Conservation (phyloP, 2,888 invertebrate genomes). For the Formica aserva region DNA sequence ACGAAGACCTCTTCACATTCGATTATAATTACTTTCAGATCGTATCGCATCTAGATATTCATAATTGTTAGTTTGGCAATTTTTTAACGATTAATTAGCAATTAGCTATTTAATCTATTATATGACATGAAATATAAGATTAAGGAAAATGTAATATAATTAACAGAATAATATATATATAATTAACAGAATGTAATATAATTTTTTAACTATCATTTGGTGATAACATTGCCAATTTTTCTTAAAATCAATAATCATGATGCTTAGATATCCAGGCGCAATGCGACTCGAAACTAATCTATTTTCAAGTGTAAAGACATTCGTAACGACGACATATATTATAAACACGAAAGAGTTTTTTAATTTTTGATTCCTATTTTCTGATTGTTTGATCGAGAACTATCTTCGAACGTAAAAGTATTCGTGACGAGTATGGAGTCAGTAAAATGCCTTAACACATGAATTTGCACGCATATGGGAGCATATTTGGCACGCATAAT, state of each 20-base stretch:
- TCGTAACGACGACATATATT: not conserved
- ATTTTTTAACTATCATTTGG: not conserved
- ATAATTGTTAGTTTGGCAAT: not conserved
- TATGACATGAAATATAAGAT: not conserved
- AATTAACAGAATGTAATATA: not conserved
- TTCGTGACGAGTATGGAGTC: not conserved
- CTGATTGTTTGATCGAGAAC: not conserved
- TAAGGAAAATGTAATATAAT: not conserved
- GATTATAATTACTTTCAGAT: not conserved
- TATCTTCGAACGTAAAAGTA: not conserved
- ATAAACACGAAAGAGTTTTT: too few species aligned
- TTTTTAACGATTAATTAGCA: not conserved
- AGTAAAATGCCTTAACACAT: not conserved
- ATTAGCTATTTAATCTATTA: too few species aligned
- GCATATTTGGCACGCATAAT: not conserved
- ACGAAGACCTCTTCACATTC: not conserved
- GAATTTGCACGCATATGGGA: constrained; percentile 9
- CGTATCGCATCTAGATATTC: not conserved
- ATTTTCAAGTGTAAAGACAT: not conserved
- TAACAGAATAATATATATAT: not conserved
- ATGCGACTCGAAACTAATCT: not conserved
- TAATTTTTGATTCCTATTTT: not conserved
- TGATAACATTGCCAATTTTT: not conserved
- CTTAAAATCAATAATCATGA: not conserved
- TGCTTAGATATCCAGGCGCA: not conserved